A percentile compares a stretch with the other conserved stretches of the same genome.
Evolutionary conservation across 1,140 invertebrate species (phyloP).

Genomic region (Drosophila equinoxialis): DNA sequence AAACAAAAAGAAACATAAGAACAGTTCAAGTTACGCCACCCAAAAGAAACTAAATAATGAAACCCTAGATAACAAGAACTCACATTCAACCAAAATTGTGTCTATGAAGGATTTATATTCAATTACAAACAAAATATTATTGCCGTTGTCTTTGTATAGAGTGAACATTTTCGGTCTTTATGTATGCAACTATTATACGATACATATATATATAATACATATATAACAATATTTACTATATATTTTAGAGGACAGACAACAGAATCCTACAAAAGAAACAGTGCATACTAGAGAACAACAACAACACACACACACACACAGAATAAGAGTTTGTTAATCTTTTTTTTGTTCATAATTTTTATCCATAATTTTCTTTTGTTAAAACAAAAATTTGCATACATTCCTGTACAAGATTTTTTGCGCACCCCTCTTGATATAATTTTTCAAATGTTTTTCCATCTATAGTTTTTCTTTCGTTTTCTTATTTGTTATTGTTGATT

Average conservation of each 20-base stretch:
- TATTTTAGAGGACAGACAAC: constrained; percentile 69
- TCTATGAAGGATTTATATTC: constrained; percentile 63
- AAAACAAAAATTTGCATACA: constrained; percentile 60
- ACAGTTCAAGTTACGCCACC: constrained; percentile 67
- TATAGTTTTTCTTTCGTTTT: constrained; percentile 45
- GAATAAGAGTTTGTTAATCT: constrained; percentile 75
- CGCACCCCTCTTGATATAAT: constrained; percentile 15
- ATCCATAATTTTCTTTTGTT: constrained; percentile 48
- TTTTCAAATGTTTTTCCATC: constrained; percentile 36
- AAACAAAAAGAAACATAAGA: constrained; percentile 34
- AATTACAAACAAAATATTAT: constrained; percentile 61
- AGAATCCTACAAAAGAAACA: constrained; percentile 24
- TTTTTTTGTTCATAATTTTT: constrained; percentile 55
- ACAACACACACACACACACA: constrained; percentile 58
- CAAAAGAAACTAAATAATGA: constrained; percentile 36
- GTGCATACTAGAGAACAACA: constrained; percentile 42
- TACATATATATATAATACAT: constrained; percentile 55
- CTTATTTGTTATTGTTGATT: constrained; percentile 38
- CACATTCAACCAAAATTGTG: constrained; percentile 67
- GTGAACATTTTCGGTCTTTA: constrained; percentile 55
- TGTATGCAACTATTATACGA: constrained; percentile 60
- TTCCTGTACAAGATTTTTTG: constrained; percentile 61
- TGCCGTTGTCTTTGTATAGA: constrained; percentile 75
- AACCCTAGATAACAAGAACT: constrained; percentile 48
- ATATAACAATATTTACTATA: constrained; percentile 32